Percentiles rank a stretch among this genome's conserved stretches.
These are phyloP conservation scores for Brachymystax lenok DNA, from an alignment of 2,797 vertebrate species.

Conservation along the genomic window DNA sequence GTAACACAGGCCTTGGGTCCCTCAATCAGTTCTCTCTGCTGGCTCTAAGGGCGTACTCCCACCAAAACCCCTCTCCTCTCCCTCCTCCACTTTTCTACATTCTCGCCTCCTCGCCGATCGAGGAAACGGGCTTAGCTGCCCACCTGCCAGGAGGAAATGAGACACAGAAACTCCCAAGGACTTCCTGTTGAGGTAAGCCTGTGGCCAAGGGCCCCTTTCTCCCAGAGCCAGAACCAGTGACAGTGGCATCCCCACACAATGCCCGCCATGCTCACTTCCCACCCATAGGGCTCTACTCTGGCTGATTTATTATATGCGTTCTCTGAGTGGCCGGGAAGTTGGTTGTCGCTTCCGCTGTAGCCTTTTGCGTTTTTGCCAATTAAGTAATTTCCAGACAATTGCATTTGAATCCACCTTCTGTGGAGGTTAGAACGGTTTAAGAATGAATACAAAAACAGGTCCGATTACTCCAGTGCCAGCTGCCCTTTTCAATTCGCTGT, in stretches of 20 bases:
- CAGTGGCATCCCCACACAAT: slow-evolving; percentile 28
- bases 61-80: slow-evolving; percentile 38
- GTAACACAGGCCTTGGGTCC: slow-evolving; percentile 59
- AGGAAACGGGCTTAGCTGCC: slow-evolving; percentile 54
- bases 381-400: slow-evolving; percentile 38
- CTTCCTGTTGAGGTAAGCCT: not conserved
- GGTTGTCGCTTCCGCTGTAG: not conserved
- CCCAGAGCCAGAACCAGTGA: not conserved
- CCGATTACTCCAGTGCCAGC: slow-evolving; percentile 32
- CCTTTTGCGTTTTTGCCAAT: slow-evolving; percentile 17
- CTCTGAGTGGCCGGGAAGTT: slow-evolving; percentile 24
- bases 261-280: not conserved
- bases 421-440: slow-evolving; percentile 46
- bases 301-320: slow-evolving; percentile 13
- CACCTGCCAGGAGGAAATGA: slow-evolving; percentile 65
- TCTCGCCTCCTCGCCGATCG: slow-evolving; percentile 38
- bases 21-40: slow-evolving; percentile 71
- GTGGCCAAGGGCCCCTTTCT: not conserved
- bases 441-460: slow-evolving; percentile 35
- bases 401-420: slow-evolving; percentile 49
- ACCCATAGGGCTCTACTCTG: slow-evolving; percentile 23
- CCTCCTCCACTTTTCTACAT: not conserved
- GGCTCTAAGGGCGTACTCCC: slow-evolving; percentile 52
- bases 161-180: slow-evolving; percentile 45
- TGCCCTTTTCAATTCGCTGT: slow-evolving; percentile 26